Evolutionary conservation across 2,888 invertebrate genomes (phyloP).

Genomic region (Tetramorium bicarinatum): DNA sequence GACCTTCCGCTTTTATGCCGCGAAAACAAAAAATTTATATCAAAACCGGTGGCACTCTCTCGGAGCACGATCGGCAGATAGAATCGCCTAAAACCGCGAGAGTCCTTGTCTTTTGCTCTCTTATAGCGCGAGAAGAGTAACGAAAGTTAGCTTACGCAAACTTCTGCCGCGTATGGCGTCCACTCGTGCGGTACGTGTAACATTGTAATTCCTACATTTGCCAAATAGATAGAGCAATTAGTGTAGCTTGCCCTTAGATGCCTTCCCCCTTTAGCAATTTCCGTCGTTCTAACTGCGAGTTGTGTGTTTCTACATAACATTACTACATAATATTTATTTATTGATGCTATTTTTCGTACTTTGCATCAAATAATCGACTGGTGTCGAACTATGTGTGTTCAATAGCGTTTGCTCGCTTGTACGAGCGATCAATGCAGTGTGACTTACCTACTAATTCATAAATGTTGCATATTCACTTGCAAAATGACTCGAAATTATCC

Average conservation of each 20-base stretch:
- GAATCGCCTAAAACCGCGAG: background rate
- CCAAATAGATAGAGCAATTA: slow-evolving; percentile 78
- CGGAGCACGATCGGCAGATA: background rate
- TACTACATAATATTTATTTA: slow-evolving; percentile 53
- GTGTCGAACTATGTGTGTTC: slow-evolving; percentile 59
- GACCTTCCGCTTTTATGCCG: background rate
- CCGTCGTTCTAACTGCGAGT: slow-evolving; percentile 30
- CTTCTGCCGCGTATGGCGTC: slow-evolving; percentile 50
- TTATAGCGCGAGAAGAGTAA: slow-evolving; percentile 32
- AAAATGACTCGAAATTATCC: slow-evolving; percentile 15
- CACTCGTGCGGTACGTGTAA: slow-evolving; percentile 55
- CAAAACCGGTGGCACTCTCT: background rate
- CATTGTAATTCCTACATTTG: slow-evolving; percentile 78
- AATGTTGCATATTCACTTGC: slow-evolving; percentile 36
- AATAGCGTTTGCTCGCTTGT: slow-evolving; percentile 57
- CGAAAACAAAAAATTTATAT: background rate
- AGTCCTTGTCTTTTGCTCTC: slow-evolving; percentile 14
- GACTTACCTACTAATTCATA: slow-evolving; percentile 56
- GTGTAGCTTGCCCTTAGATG: slow-evolving; percentile 68
- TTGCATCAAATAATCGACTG: slow-evolving; percentile 57
- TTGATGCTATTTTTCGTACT: slow-evolving; percentile 36
- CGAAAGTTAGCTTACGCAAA: slow-evolving; percentile 25
- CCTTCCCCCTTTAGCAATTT: slow-evolving; percentile 56
- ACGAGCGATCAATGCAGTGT: slow-evolving; percentile 43
- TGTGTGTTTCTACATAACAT: slow-evolving; percentile 43